Base-by-base conservation (phyloP, 1,140 invertebrate species). In the Polypedilum vanderplanki region DNA sequence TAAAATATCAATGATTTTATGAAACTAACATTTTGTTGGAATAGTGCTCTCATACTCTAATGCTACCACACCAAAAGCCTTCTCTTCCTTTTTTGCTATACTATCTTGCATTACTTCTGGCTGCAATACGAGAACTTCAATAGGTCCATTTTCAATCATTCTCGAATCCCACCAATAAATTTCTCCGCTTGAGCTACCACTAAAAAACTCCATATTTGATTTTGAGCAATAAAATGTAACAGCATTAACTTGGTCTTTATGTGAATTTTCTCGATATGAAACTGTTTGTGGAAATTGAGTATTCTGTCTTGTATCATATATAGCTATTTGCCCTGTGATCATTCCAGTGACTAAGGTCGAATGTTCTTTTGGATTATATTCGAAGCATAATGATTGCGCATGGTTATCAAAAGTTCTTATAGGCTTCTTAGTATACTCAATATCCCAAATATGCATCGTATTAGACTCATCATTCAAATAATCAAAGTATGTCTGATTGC, bases 11-110 rank as follows among this genome's bases (percentile, higher is more conserved):
- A 33, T 33, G 5, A 3, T 33, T 33, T 33, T 33, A 57, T n/a
- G n/a, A n/a, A 57, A 15, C n/a, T 46, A 12, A 57, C 46, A 92
- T 77, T 93, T 91, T 73, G 93, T 94, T 1, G 94, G 93, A 78
- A 96, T 90, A 0, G 93, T 93, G 8, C 88, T 84, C 82, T 96
- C 93, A 80, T 92, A 96, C 80, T 96, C 92, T 73, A 97, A 84
- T 74, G 87, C 86, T 3, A 90, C 91, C 40, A 91, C 87, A 18
- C 93, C 92, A 77, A 90, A 87, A 12, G 92, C 87, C 75, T 89
- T 87, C 33, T 89, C 84, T 77, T 90, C 86, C n/a, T 83, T 84
- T 77, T 88, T 88, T 1, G 83, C 79, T 8, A 18, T 18, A 1
- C 24, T 5, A 70, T 18, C 65, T 7, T 22, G 4, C 17, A 70